A percentile compares a stretch with the other conserved stretches of the same genome.
These are phyloP conservation scores for Rhagonycha fulva DNA, from an alignment of 2,888 invertebrate genomes.

Conservation along the genomic window DNA sequence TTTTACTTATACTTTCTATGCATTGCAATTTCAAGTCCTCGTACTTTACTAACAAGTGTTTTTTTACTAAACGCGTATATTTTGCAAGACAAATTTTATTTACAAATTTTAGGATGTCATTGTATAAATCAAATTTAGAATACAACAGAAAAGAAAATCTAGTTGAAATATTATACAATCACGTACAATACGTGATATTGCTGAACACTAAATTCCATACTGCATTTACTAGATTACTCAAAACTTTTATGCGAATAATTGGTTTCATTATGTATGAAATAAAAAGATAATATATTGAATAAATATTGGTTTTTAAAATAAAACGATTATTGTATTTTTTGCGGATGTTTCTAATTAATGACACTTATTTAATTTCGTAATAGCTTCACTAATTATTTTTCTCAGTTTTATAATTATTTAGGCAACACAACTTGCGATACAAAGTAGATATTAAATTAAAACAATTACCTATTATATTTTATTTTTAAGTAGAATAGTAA, in stretches of 20 bases:
- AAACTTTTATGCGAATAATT: background rate
- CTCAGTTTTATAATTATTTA: background rate
- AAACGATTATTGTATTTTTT: background rate
- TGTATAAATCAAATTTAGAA: background rate
- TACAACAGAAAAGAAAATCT: background rate
- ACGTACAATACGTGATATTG: background rate
- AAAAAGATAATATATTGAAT: background rate
- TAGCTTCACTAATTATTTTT: background rate
- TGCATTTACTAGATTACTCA: background rate
- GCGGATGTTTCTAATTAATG: background rate
- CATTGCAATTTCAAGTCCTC: background rate
- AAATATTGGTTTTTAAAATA: background rate
- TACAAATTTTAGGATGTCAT: background rate
- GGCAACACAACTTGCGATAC: no score
- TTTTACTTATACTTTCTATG: background rate
- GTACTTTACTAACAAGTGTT: background rate
- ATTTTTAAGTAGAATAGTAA: background rate
- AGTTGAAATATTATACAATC: background rate
- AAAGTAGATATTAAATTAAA: no score
- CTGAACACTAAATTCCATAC: background rate
- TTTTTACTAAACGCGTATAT: background rate
- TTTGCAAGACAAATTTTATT: background rate
- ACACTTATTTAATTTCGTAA: no score
- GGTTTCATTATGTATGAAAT: background rate
- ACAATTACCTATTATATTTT: background rate